Evolutionary conservation across 2,888 invertebrate genomes (phyloP), one percentile per base, ranked within the genome.

Genomic region (Dinocampus coccinellae): DNA sequence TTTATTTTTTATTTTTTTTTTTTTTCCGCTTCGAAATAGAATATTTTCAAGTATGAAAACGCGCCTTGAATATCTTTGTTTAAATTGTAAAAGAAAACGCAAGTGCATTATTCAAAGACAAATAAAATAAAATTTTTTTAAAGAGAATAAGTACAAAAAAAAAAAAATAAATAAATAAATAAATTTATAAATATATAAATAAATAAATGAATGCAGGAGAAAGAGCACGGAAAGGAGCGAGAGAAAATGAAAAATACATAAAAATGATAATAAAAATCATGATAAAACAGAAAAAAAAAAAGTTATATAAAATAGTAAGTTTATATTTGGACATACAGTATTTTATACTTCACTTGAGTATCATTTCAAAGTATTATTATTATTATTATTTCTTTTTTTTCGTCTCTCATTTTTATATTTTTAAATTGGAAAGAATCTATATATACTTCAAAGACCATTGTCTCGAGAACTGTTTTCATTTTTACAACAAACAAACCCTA

Each of bases 181-280:
- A n/a, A n/a, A n/a, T n/a, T n/a, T n/a, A n/a, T n/a, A n/a, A n/a
- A n/a, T n/a, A n/a, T n/a, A n/a, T n/a, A n/a, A n/a, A n/a, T n/a
- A n/a, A n/a, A n/a, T n/a, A n/a, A n/a, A n/a, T n/a, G n/a, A n/a
- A n/a, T n/a, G n/a, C n/a, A n/a, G n/a, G n/a, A n/a, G n/a, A n/a
- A n/a, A n/a, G n/a, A n/a, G n/a, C n/a, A n/a, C n/a, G 53, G 34
- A 62, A 70, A 64, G 60, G 64, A 36, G 63, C 11, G 16, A 22
- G 34, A 53, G 61, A 24, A 26, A 61, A 57, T 22, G n/a, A 52
- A 64, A 64, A 68, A 57, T 22, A 66, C 29, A 33, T 36, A 47
- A 62, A n/a, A 33, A 58, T 63, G 47, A 47, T 13, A 47, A 26
- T 16, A 20, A 33, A 36, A n/a, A n/a, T n/a, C n/a, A n/a, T n/a